phyloP scores from a whole-genome alignment of 1,140 invertebrate genomes.

The Temnothorax longispinosus region DNA sequence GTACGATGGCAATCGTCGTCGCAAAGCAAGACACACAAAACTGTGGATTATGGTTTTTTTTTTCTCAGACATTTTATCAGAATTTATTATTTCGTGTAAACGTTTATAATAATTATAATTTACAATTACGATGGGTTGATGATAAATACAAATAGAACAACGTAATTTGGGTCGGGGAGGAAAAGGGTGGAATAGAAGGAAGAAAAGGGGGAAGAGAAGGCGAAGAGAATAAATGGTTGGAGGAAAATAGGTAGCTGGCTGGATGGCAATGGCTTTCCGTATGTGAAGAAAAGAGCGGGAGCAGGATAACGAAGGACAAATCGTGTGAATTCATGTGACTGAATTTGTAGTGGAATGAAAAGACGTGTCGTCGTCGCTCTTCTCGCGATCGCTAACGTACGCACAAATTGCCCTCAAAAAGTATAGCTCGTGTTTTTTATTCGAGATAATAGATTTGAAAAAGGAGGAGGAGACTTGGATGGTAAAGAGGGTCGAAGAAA shows the following conservation, averaged over 20 bases:
- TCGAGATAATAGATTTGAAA: not conserved
- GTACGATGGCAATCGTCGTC: constrained; percentile 32
- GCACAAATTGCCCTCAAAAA: not conserved
- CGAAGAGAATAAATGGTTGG: not conserved
- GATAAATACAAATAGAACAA: constrained; percentile 86
- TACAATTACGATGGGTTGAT: constrained; percentile 86
- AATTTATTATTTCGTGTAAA: constrained; percentile 87
- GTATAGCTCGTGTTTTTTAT: not conserved
- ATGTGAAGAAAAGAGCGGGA: not conserved
- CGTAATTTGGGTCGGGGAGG: constrained; percentile 60
- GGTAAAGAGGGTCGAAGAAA: constrained; percentile 10
- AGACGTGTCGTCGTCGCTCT: not conserved
- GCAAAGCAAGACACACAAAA: constrained; percentile 68
- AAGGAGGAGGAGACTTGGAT: not conserved
- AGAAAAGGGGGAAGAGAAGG: not conserved
- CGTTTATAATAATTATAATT: constrained; percentile 87
- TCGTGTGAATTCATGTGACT: not conserved
- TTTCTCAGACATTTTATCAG: constrained; percentile 85
- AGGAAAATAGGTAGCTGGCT: not conserved
- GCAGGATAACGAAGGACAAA: not conserved
- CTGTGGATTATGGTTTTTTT: constrained; percentile 71
- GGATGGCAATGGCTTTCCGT: not conserved
- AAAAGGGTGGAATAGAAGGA: not conserved
- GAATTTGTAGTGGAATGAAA: constrained; percentile 27
- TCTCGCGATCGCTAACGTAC: constrained; percentile 2